These are phyloP conservation scores for Cheirogaleus medius DNA, from an alignment of 2,113 vertebrate species.

Conservation along the genomic window DNA sequence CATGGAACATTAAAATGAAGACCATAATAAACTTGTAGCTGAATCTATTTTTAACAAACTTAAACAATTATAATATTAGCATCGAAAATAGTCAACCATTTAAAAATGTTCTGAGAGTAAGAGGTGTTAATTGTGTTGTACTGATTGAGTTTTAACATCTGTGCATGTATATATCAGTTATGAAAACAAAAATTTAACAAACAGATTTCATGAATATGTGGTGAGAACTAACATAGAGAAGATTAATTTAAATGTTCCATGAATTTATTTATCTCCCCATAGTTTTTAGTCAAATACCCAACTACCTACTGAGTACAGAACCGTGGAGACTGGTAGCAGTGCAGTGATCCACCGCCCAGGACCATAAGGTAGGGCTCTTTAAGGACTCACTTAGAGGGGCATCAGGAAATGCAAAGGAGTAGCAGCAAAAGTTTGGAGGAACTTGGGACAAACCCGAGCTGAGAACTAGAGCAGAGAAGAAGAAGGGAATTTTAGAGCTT, in stretches of 20 bases:
- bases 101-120: not conserved
- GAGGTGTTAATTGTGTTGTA: not conserved
- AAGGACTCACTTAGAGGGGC: not conserved
- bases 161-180: not conserved
- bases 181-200: not conserved
- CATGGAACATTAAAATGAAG: not conserved
- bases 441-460: not conserved
- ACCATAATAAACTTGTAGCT: not conserved
- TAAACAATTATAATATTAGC: not conserved
- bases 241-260: not conserved
- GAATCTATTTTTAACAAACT: not conserved
- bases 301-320: too few relatives aligned
- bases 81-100: not conserved
- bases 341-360: fast-evolving
- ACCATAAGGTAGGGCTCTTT: fast-evolving
- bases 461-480: not conserved
- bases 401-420: not conserved
- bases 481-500: not conserved
- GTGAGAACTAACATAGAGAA: not conserved
- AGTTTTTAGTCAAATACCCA: not conserved
- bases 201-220: not conserved
- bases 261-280: not conserved
- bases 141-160: not conserved
- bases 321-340: fast-evolving
- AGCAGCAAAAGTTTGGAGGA: not conserved